phyloP scores from a whole-genome alignment of 2,113 vertebrate species.

The Platanista minor region DNA sequence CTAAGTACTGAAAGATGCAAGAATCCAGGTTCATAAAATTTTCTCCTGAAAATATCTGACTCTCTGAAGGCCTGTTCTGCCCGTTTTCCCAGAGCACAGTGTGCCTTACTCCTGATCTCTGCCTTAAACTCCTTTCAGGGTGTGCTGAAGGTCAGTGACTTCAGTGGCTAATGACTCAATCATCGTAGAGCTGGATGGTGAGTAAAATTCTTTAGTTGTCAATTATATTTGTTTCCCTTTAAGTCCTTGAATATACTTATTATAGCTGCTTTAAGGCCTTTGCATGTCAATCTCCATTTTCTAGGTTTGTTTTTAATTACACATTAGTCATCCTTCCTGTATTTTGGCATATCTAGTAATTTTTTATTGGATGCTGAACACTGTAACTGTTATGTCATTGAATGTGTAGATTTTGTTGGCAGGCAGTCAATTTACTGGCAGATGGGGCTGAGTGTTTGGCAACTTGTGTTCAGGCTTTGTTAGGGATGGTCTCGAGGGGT shows the following conservation, averaged over 20 bases:
- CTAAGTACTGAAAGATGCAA: neutral
- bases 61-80: neutral
- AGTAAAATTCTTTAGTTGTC: neutral
- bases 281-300: neutral
- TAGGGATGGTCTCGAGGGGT: neutral
- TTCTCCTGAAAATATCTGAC: neutral
- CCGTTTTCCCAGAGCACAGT: neutral
- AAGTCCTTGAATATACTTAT: neutral
- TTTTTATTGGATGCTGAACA: neutral
- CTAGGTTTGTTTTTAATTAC: neutral
- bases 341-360: neutral
- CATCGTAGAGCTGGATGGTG: neutral
- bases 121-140: neutral
- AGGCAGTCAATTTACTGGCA: neutral
- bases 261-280: neutral
- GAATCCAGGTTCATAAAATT: neutral
- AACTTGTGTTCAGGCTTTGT: neutral
- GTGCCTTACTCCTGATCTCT: neutral
- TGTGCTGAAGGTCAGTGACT: neutral
- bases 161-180: neutral
- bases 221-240: neutral
- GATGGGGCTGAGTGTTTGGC: neutral
- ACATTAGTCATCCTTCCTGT: neutral
- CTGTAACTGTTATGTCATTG: fast-evolving
- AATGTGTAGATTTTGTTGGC: neutral